These are phyloP conservation scores for Temnothorax curvispinosus DNA, from an alignment of 1,140 invertebrate species.

Conservation along the genomic window DNA sequence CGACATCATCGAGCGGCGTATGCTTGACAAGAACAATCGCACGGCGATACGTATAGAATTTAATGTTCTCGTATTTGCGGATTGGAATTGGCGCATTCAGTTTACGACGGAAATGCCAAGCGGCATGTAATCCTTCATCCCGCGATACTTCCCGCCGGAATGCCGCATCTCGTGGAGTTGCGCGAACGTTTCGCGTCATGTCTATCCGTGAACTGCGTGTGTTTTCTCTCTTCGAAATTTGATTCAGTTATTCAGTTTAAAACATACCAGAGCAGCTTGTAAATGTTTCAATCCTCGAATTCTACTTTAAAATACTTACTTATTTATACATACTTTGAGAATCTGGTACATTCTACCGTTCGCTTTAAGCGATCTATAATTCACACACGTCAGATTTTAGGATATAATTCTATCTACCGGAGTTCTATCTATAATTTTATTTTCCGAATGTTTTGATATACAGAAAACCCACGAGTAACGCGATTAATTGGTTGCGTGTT, in stretches of 20 bases:
- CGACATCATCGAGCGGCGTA: not conserved
- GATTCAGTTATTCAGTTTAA: not conserved
- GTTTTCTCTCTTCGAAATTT: not conserved
- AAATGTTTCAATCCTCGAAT: not conserved
- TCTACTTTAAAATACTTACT: not conserved
- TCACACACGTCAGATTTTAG: not conserved
- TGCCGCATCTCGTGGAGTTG: not conserved
- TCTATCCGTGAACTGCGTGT: not conserved
- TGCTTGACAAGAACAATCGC: constrained; percentile 40
- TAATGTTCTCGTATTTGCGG: constrained; percentile 46
- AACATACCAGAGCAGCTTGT: not conserved
- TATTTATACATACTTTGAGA: not conserved
- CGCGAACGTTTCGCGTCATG: not conserved
- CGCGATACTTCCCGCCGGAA: not conserved
- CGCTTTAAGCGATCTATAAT: not conserved
- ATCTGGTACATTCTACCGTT: not conserved
- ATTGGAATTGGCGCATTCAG: constrained; percentile 42
- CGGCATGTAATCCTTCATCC: constrained; percentile 30
- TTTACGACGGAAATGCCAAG: constrained; percentile 57
- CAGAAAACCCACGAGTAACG: not conserved
- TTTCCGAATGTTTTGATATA: not conserved
- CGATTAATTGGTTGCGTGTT: too few species aligned
- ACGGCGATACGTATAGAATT: constrained; percentile 40
- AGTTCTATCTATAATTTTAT: not conserved
- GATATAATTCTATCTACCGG: not conserved